These are phyloP conservation scores for Mythimna albipuncta DNA, from an alignment of 2,888 invertebrate species.

Conservation along the genomic window DNA sequence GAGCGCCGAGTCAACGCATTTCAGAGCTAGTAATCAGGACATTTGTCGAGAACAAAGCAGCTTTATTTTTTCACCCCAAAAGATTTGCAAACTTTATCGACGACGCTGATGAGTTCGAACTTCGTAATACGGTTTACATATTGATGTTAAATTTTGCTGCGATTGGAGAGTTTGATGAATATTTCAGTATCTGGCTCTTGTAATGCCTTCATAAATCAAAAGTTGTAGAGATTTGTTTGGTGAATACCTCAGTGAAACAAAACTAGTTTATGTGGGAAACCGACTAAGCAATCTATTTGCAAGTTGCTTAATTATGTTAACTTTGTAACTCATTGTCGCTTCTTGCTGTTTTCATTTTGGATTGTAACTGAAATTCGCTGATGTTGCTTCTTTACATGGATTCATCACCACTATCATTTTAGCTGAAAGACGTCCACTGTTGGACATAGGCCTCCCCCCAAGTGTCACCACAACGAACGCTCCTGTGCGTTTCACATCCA, in stretches of 20 bases:
- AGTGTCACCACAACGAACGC: too few species aligned
- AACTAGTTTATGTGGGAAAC: constrained; percentile 27
- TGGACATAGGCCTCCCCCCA: too few species aligned
- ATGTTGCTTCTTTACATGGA: constrained; percentile 1
- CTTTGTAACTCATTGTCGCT: constrained; percentile 23
- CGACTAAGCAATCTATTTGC: constrained; percentile 45
- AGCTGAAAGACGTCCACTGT: too few species aligned
- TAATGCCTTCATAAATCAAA: constrained; percentile 27
- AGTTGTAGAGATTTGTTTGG: constrained; percentile 11
- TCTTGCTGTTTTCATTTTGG: constrained; percentile 19
- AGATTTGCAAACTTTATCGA: constrained; percentile 54
- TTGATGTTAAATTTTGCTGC: constrained; percentile 48
- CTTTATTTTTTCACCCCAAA: constrained; percentile 54
- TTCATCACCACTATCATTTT: too few species aligned
- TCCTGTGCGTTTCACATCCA: too few species aligned
- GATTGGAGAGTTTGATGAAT: constrained; percentile 36
- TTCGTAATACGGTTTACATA: constrained; percentile 54
- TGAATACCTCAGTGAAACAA: constrained; percentile 25
- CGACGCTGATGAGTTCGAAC: constrained; percentile 49
- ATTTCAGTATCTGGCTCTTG: constrained; percentile 26
- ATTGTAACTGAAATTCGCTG: not conserved
- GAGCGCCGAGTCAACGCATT: constrained; percentile 55
- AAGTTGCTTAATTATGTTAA: constrained; percentile 48
- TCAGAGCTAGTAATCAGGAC: constrained; percentile 52
- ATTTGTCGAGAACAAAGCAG: constrained; percentile 49